Evolutionary conservation across 2,797 vertebrate species (phyloP).

Genomic region (Catostomus latipinnis): DNA sequence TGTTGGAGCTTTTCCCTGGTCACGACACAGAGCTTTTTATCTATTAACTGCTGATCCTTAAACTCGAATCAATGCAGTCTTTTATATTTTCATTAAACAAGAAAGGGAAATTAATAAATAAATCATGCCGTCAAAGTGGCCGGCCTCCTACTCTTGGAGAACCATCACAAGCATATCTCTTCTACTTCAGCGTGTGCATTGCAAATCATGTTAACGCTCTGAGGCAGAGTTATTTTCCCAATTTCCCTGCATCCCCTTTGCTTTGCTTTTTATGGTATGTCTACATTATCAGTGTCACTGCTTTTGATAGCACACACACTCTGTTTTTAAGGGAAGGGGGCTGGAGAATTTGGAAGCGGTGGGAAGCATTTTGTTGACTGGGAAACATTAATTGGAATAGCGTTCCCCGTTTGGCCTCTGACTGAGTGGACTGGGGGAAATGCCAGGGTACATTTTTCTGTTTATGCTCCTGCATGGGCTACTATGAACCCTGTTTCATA

Average conservation of each 20-base stretch:
- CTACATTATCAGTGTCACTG: slow-evolving; percentile 69
- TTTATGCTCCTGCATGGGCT: not conserved
- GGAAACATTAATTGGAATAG: slow-evolving; percentile 75
- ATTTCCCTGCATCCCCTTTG: slow-evolving; percentile 47
- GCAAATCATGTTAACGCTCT: slow-evolving; percentile 48
- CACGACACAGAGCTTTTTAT: slow-evolving; percentile 77
- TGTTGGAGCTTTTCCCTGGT: slow-evolving; percentile 39
- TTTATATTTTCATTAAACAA: slow-evolving; percentile 82
- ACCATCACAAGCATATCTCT: slow-evolving; percentile 55
- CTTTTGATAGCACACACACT: slow-evolving; percentile 74
- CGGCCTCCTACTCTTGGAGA: slow-evolving; percentile 44
- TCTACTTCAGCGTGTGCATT: slow-evolving; percentile 35
- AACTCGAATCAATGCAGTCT: slow-evolving; percentile 81
- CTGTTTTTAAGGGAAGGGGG: slow-evolving; percentile 75
- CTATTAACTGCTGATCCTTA: slow-evolving; percentile 80
- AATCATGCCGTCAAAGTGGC: slow-evolving; percentile 56
- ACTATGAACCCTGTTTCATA: slow-evolving; percentile 50
- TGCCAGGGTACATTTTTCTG: slow-evolving; percentile 46
- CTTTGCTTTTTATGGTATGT: slow-evolving; percentile 29
- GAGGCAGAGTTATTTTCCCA: slow-evolving; percentile 64
- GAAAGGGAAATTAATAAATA: slow-evolving; percentile 73
- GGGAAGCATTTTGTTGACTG: slow-evolving; percentile 40
- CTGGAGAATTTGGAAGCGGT: slow-evolving; percentile 63
- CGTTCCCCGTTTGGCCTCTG: slow-evolving; percentile 73
- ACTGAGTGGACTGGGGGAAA: slow-evolving; percentile 55